These are phyloP conservation scores for Sphaeridia pumilis DNA, from an alignment of 2,888 invertebrate genomes.

Conservation along the genomic window DNA sequence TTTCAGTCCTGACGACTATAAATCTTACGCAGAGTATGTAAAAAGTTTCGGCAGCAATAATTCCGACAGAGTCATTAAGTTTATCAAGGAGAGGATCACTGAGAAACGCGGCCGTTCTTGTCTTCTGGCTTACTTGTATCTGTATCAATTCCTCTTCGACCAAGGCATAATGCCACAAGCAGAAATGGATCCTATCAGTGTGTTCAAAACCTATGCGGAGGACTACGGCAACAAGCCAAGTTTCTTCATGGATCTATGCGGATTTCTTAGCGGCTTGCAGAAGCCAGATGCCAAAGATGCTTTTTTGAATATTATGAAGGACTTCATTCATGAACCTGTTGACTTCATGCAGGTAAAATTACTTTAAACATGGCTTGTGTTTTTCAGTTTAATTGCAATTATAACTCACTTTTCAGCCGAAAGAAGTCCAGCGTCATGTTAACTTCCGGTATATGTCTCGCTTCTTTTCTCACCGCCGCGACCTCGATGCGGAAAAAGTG, in stretches of 20 bases:
- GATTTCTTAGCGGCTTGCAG: constrained; percentile 9
- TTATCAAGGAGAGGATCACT: constrained; percentile 11
- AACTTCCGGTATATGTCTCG: constrained; percentile 16
- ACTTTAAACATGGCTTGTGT: background rate
- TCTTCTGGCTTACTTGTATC: constrained; percentile 13
- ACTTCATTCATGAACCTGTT: constrained; percentile 10
- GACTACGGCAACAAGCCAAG: constrained; percentile 8
- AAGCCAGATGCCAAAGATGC: constrained; percentile 10
- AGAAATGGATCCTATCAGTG: constrained; percentile 11
- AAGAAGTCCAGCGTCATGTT: constrained; percentile 16
- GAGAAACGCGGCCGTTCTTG: constrained; percentile 13
- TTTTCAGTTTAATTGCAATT: background rate
- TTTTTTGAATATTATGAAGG: constrained; percentile 13
- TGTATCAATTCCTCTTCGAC: constrained; percentile 13
- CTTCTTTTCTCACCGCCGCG: constrained; percentile 7
- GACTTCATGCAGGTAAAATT: constrained; percentile 5
- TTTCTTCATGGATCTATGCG: constrained; percentile 16
- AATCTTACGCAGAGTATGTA: constrained; percentile 20
- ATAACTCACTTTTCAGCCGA: constrained; percentile 5
- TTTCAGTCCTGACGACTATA: constrained; percentile 15
- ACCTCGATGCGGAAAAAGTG: constrained; percentile 6
- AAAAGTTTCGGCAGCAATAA: constrained; percentile 15
- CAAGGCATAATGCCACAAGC: constrained; percentile 11
- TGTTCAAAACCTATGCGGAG: constrained; percentile 10
- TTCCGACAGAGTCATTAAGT: constrained; percentile 11